These are phyloP conservation scores for Lipotes vexillifer DNA, from an alignment of 2,113 vertebrate species.

Conservation along the genomic window DNA sequence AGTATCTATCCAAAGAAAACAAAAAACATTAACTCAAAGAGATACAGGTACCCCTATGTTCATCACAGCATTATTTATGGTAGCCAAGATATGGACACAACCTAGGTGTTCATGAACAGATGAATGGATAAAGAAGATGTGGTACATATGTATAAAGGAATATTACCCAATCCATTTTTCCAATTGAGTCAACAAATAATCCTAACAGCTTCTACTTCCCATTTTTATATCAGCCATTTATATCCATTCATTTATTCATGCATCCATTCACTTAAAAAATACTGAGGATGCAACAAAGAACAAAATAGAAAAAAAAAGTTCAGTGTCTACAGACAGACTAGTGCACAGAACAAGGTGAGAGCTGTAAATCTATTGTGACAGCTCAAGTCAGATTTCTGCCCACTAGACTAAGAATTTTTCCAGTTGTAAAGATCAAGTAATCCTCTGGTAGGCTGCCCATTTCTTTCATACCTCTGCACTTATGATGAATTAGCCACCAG, in stretches of 20 bases:
- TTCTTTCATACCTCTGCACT: neutral
- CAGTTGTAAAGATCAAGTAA: neutral
- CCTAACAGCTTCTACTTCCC: neutral
- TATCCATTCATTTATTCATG: neutral
- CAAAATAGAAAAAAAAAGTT: neutral
- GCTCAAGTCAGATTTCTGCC: neutral
- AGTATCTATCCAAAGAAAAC: neutral
- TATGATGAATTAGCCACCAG: neutral
- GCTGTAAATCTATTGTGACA: neutral
- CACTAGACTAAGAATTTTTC: neutral
- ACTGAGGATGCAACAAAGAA: neutral
- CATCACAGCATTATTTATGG: neutral
- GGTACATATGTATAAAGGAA: neutral
- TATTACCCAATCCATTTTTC: neutral
- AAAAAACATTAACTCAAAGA: neutral
- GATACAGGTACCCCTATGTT: too few relatives aligned
- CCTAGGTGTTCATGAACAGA: neutral
- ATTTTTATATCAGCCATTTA: neutral
- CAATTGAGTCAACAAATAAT: neutral
- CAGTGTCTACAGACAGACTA: neutral
- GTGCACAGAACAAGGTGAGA: neutral
- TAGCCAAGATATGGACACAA: neutral
- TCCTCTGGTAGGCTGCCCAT: neutral
- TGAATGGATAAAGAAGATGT: neutral
- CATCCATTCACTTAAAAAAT: neutral